phyloP scores from a whole-genome alignment of 2,113 vertebrate species.

The Toxostoma redivivum region DNA sequence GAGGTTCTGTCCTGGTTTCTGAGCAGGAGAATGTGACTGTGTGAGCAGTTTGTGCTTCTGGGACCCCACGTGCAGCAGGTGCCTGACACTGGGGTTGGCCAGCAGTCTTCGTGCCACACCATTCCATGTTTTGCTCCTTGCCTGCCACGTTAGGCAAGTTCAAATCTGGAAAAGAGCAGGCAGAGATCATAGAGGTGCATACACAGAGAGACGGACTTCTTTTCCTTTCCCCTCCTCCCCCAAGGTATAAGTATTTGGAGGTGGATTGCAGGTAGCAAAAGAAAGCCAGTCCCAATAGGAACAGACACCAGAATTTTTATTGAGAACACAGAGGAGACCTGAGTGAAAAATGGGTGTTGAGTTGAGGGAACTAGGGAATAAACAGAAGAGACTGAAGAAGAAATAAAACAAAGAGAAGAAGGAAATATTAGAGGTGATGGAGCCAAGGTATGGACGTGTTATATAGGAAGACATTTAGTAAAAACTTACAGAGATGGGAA shows the following conservation, averaged over 20 bases:
- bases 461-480: neutral
- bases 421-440: neutral
- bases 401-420: neutral
- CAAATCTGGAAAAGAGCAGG: neutral
- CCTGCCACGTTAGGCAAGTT: fast-evolving
- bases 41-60: neutral
- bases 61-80: neutral
- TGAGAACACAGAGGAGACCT: neutral
- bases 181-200: neutral
- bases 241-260: neutral
- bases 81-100: neutral
- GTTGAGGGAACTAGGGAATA: neutral
- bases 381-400: neutral
- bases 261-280: neutral
- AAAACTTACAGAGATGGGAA: neutral
- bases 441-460: neutral
- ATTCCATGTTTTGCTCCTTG: fast-evolving
- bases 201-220: neutral
- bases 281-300: neutral
- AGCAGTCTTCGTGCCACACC: fast-evolving
- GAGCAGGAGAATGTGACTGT: neutral
- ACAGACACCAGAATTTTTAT: fast-evolving
- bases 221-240: neutral
- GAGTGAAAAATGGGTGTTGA: neutral
- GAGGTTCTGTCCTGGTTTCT: neutral